Percentiles rank a stretch among this genome's conserved stretches.
These are phyloP conservation scores for Petroica traversi DNA, from an alignment of 2,113 vertebrate species.

Conservation along the genomic window DNA sequence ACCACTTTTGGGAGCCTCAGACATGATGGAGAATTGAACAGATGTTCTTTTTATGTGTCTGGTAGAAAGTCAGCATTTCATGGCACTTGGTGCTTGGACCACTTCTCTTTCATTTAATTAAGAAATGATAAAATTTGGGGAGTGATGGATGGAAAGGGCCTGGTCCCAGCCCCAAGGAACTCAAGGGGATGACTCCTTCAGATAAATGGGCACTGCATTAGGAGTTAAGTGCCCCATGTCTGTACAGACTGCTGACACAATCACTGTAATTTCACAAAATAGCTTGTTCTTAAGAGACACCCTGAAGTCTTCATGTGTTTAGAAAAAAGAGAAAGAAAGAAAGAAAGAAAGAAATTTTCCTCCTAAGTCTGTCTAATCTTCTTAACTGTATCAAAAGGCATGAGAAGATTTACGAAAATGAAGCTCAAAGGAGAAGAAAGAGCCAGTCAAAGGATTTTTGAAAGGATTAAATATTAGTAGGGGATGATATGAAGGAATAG, in stretches of 20 bases:
- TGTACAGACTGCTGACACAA: not conserved
- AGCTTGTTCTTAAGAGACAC: not conserved
- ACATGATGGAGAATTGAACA: not conserved
- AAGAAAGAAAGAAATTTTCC: not conserved
- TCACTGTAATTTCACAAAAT: not conserved
- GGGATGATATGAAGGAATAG: not conserved
- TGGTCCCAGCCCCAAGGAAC: accelerated
- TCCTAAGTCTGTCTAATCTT: conserved; percentile 17
- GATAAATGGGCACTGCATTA: not conserved
- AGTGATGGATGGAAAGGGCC: not conserved
- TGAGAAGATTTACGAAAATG: conserved; percentile 19
- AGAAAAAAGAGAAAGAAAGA: not conserved
- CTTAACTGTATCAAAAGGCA: conserved; percentile 43
- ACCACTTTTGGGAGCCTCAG: not conserved
- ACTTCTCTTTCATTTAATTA: not conserved
- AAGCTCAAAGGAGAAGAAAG: conserved; percentile 9
- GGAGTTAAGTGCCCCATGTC: not conserved
- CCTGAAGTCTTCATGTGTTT: not conserved
- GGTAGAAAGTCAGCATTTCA: not conserved
- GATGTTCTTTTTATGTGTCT: not conserved
- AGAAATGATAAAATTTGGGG: not conserved
- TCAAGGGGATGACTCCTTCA: not conserved
- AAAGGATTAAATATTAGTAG: conserved; percentile 52
- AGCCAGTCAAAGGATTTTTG: not conserved
- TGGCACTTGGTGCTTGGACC: not conserved